Percentiles rank a stretch among this genome's conserved stretches.
Conservation (phyloP, 1,140 invertebrate species). For the Drosophila fuyamai region DNA sequence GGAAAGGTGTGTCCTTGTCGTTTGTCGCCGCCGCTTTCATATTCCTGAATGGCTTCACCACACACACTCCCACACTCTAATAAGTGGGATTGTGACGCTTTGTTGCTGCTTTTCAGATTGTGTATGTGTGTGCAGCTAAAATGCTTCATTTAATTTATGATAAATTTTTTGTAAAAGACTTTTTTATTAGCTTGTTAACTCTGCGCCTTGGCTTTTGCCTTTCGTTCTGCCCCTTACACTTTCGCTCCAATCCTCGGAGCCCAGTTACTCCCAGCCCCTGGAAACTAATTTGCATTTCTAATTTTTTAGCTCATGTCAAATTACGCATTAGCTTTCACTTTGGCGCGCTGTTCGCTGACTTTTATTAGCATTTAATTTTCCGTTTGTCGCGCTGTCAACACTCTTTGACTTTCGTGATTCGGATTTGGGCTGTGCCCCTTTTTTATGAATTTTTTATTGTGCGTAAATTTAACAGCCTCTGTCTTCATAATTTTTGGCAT, state of each 20-base stretch:
- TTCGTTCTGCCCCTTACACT: constrained; percentile 30
- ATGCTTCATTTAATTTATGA: constrained; percentile 83
- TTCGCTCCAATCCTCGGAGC: constrained; percentile 13
- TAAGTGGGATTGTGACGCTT: constrained; percentile 32
- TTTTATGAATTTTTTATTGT: constrained; percentile 59
- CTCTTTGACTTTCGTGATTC: constrained; percentile 58
- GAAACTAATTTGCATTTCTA: constrained; percentile 81
- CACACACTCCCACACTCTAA: constrained; percentile 5
- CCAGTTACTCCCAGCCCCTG: constrained; percentile 18
- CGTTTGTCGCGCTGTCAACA: constrained; percentile 70
- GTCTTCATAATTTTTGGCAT: constrained; percentile 48
- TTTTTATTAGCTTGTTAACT: constrained; percentile 81
- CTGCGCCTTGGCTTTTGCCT: constrained; percentile 53
- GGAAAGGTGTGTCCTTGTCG: constrained; percentile 68
- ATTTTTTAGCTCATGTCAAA: constrained; percentile 79
- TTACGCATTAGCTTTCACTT: constrained; percentile 78
- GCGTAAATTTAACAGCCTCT: constrained; percentile 50
- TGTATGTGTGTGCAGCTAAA: constrained; percentile 57
- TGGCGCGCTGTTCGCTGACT: constrained; percentile 58
- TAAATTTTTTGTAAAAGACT: constrained; percentile 74
- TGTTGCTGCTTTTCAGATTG: constrained; percentile 12
- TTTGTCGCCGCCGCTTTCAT: constrained; percentile 43
- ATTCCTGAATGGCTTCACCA: constrained; percentile 40
- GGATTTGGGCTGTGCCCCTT: constrained; percentile 17
- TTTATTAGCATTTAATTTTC: constrained; percentile 78